These are phyloP conservation scores for Trichomalopsis sarcophagae DNA, from an alignment of 1,140 invertebrate species.

Conservation along the genomic window DNA sequence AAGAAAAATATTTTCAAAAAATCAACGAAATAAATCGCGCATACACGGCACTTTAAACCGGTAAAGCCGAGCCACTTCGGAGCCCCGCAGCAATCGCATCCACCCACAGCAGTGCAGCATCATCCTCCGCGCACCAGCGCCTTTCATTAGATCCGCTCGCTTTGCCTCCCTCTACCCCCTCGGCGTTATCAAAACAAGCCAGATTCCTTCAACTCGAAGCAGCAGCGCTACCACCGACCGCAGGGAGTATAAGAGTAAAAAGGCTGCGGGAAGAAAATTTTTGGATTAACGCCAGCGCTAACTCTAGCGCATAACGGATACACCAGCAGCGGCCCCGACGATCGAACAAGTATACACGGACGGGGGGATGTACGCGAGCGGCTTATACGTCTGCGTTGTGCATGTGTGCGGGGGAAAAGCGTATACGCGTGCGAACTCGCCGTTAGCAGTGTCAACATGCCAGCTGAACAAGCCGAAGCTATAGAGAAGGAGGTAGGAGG, in stretches of 20 bases:
- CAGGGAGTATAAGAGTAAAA: neutral
- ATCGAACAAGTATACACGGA: neutral
- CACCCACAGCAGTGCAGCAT: neutral
- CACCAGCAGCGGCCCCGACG: neutral
- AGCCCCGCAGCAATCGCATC: neutral
- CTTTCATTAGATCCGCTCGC: neutral
- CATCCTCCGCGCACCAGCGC: neutral
- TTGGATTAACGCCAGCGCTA: conserved; percentile 21
- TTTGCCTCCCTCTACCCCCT: neutral
- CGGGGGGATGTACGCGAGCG: neutral
- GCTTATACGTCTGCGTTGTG: neutral
- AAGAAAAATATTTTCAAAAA: too few species aligned
- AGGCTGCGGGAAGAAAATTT: neutral
- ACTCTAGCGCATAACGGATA: conserved; percentile 20
- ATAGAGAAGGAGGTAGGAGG: neutral
- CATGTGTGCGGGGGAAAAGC: neutral
- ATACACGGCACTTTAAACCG: too few species aligned
- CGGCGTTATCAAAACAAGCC: neutral
- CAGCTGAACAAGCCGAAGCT: conserved; percentile 24
- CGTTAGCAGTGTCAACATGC: conserved; percentile 38
- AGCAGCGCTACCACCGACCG: neutral
- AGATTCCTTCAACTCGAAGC: neutral
- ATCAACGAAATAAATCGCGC: too few species aligned
- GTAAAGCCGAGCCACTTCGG: neutral
- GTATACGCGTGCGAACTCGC: neutral